Evolutionary conservation across 1,140 invertebrate species (phyloP).

Genomic region (Galleria mellonella): DNA sequence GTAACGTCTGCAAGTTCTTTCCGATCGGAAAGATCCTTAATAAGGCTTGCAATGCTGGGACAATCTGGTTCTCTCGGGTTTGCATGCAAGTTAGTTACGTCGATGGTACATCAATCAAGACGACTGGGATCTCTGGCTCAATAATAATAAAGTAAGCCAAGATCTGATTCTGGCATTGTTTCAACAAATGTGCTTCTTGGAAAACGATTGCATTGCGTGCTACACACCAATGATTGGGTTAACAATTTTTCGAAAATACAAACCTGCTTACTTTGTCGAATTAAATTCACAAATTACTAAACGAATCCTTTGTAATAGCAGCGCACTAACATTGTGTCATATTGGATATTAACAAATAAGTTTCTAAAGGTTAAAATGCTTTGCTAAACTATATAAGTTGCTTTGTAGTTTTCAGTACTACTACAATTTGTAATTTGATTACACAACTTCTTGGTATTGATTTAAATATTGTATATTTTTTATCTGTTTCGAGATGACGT

Average conservation of each 20-base stretch:
- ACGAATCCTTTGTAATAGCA: no score
- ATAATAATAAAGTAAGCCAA: slow-evolving; percentile 34
- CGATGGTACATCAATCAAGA: slow-evolving; percentile 25
- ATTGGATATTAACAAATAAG: no score
- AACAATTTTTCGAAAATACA: slow-evolving; percentile 9
- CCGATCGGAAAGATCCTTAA: slow-evolving; percentile 1
- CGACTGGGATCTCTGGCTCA: slow-evolving; percentile 14
- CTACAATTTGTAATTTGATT: no score
- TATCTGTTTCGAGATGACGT: no score
- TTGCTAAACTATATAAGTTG: no score
- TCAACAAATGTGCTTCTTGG: slow-evolving; percentile 26
- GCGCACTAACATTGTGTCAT: no score
- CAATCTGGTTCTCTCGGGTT: slow-evolving; percentile 7
- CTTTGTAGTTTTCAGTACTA: no score
- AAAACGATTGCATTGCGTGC: slow-evolving; percentile 21
- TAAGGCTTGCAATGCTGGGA: slow-evolving; percentile 5
- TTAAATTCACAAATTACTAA: no score
- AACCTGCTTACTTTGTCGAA: neutral
- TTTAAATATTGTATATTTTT: no score
- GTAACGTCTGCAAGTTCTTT: slow-evolving; percentile 4
- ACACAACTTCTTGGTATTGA: no score
- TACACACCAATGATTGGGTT: slow-evolving; percentile 13
- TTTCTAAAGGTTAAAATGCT: no score
- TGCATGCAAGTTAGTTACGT: slow-evolving; percentile 19
- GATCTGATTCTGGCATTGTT: slow-evolving; percentile 20